Evolutionary conservation across 2,113 vertebrate genomes (phyloP), one percentile per base, ranked within the genome.

Genomic region (Bambusicola thoracicus): DNA sequence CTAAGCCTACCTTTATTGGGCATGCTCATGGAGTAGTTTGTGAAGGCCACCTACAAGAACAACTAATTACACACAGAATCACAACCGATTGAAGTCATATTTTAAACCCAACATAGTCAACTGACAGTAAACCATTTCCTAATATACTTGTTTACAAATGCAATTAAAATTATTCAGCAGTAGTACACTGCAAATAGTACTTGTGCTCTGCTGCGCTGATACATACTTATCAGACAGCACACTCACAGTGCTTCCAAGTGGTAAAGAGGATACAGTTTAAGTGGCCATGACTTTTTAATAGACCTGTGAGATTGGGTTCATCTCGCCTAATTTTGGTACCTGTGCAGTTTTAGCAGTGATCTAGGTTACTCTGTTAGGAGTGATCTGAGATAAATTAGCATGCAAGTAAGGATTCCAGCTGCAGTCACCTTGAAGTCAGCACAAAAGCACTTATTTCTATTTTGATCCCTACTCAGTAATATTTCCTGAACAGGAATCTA

Each of bases 351-450:
- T 67, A 68, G 32, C n/a, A 53, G 75, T 38, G 59, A 7, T 77
- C 43, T 58, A 66, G 53, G 30, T 11, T 87, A 15, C 15, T 90
- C 70, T 66, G 7, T 66, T 48, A 74, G 32, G n/a, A 74, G 30
- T 58, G 48, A 58, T 82, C 44, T 63, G 63, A 46, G 49, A 77
- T 44, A 92, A 95, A 95, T 82, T 87, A 85, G 2, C 32, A 82
- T 89, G 63, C 85, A 66, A 59, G 48, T 53, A 59, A 79, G 14
- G 10, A 85, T 69, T 94, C 11, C 55, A 85, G 49, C 34, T 91
- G 43, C 68, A 70, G 59, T 91, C 63, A 96, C 87, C 87, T 87
- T 95, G 93, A 80, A 90, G 32, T 7, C 63, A 58, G 8, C 16
- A 80, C 32, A 73, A 91, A 91, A 24, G 36, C 73, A 93, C 73